A percentile compares a stretch with the other conserved stretches of the same genome.
Conservation (phyloP, 2,113 vertebrate genomes). For the Catagonus wagneri region DNA sequence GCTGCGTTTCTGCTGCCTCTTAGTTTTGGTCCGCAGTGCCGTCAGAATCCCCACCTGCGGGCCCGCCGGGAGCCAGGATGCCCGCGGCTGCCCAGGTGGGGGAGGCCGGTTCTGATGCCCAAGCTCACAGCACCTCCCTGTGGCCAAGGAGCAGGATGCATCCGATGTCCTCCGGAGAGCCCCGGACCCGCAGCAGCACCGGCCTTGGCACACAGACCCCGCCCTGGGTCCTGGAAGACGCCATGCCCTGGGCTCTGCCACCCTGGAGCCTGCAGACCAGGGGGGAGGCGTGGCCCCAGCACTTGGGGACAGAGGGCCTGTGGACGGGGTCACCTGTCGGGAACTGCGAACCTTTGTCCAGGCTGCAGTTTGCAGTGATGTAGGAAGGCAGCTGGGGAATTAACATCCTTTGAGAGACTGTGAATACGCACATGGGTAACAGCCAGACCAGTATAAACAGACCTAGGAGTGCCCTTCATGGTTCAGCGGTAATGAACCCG, state of each 20-base stretch:
- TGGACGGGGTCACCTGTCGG: background rate
- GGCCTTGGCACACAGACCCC: background rate
- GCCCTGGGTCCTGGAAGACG: too few relatives aligned
- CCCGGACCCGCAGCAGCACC: background rate
- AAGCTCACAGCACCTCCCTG: background rate
- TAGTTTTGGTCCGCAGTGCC: background rate
- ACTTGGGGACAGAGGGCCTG: background rate
- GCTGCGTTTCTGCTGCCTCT: background rate
- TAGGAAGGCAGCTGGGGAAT: background rate
- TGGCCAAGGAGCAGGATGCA: too few relatives aligned
- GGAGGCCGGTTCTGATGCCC: background rate
- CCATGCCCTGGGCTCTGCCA: background rate
- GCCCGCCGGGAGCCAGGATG: background rate
- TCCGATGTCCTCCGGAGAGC: background rate
- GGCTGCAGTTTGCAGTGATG: background rate
- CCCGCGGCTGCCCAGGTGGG: fast-evolving
- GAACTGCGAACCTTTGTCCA: background rate
- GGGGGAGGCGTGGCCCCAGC: background rate
- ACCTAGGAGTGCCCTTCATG: background rate
- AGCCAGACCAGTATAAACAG: background rate
- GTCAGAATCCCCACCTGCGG: background rate
- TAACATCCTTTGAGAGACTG: background rate
- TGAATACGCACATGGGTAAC: background rate
- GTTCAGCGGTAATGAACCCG: too few relatives aligned
- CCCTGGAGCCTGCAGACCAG: background rate